A percentile compares a stretch with the other conserved stretches of the same genome.
phyloP scores from a whole-genome alignment of 2,113 vertebrate genomes.

The Syngnathus floridae region DNA sequence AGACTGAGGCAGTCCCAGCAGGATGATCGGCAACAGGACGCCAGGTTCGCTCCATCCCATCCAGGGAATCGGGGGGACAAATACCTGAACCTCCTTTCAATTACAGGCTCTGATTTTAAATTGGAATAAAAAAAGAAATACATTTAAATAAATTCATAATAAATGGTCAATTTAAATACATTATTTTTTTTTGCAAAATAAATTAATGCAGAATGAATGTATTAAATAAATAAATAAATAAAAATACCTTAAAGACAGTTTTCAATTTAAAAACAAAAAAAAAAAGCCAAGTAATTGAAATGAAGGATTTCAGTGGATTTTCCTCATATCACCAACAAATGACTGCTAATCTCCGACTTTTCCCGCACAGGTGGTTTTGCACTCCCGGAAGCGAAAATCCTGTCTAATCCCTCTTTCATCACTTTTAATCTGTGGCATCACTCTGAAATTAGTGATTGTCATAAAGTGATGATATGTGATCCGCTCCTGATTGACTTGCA shows the following conservation, averaged over 20 bases:
- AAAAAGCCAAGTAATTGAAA: constrained; percentile 10
- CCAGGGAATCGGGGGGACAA: constrained; percentile 18
- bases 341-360: constrained; percentile 17
- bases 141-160: no score
- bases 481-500: constrained; percentile 12
- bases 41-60: constrained; percentile 83
- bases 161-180: no score
- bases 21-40: constrained; percentile 77
- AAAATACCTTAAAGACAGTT: no score
- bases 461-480: constrained; percentile 4
- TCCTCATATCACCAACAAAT: constrained; percentile 1
- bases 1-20: constrained; percentile 88
- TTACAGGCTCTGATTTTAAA: neutral
- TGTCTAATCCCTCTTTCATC: neutral
- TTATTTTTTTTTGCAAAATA: no score
- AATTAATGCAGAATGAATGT: no score
- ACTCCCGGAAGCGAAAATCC: neutral
- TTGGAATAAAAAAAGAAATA: no score
- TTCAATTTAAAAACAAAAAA: no score
- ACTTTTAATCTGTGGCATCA: neutral
- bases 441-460: neutral
- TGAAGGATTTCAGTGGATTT: constrained; percentile 22
- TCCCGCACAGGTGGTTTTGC: constrained; percentile 35
- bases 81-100: constrained; percentile 15
- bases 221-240: no score